These are phyloP conservation scores for Abscondita cerata DNA, from an alignment of 2,888 invertebrate genomes.

Conservation along the genomic window DNA sequence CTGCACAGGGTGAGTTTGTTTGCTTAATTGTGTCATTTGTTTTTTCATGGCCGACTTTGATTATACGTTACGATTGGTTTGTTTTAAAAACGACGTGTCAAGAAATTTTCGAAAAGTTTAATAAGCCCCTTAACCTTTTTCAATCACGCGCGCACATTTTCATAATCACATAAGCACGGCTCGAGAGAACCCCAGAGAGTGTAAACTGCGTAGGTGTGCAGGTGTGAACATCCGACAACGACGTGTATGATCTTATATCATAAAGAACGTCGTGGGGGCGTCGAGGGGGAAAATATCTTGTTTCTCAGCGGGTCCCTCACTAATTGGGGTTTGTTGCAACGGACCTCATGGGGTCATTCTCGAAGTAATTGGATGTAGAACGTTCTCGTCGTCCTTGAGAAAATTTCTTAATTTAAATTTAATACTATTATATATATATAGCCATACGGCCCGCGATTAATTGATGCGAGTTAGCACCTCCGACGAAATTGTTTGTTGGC, in stretches of 20 bases:
- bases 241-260: constrained; percentile 7
- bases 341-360: constrained; percentile 44
- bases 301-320: constrained; percentile 57
- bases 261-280: constrained; percentile 10
- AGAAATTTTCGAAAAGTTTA: background rate
- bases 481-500: background rate
- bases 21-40: too few relatives aligned
- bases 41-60: too few relatives aligned
- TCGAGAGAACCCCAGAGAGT: constrained; percentile 24
- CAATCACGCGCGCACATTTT: constrained; percentile 18
- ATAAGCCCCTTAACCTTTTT: constrained; percentile 3
- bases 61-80: too few relatives aligned
- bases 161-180: constrained; percentile 19
- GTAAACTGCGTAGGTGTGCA: constrained; percentile 30
- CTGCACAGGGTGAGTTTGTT: too few relatives aligned
- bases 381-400: constrained; percentile 25
- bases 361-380: constrained; percentile 43
- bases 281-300: constrained; percentile 50
- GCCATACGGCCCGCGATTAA: background rate
- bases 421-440: too few relatives aligned
- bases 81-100: too few relatives aligned
- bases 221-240: constrained; percentile 30
- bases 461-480: background rate
- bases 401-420: constrained; percentile 4
- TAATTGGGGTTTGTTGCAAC: constrained; percentile 55